Percentiles rank a stretch among this genome's conserved stretches.
These are phyloP conservation scores for Scaptomyza pallida DNA, from an alignment of 1,140 invertebrate genomes.

Conservation along the genomic window DNA sequence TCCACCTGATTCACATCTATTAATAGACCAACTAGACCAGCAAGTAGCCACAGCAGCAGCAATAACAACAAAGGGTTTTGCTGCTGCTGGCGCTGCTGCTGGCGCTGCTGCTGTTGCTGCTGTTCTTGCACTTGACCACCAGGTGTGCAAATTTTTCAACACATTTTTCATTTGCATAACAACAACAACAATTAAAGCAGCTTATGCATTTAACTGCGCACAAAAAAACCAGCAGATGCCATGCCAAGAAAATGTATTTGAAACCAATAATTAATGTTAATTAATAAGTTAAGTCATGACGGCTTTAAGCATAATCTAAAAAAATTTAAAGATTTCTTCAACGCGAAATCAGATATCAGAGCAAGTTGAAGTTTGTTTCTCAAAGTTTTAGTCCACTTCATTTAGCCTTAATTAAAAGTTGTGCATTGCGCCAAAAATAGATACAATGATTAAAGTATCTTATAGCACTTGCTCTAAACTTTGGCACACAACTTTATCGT, in stretches of 20 bases:
- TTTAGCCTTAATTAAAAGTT: not conserved
- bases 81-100: not conserved
- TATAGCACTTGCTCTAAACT: not conserved
- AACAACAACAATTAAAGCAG: slow-evolving; percentile 55
- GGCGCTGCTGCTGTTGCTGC: slow-evolving; percentile 6
- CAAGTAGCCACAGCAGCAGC: slow-evolving; percentile 4
- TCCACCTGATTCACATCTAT: slow-evolving; percentile 54
- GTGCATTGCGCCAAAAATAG: not conserved
- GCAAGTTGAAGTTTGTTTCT: too few relatives aligned
- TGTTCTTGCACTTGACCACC: slow-evolving; percentile 22
- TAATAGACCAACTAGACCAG: slow-evolving; percentile 48
- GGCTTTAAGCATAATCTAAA: too few relatives aligned
- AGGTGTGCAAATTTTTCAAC: slow-evolving; percentile 33
- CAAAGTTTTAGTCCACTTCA: too few relatives aligned
- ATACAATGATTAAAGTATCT: slow-evolving; percentile 10
- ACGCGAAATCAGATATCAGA: too few relatives aligned
- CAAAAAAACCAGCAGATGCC: slow-evolving; percentile 5
- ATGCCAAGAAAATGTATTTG: not conserved
- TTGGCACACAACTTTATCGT: not conserved
- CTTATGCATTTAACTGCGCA: slow-evolving; percentile 51
- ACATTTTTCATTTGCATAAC: slow-evolving; percentile 41
- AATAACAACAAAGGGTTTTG: not conserved
- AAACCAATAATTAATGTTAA: too few relatives aligned
- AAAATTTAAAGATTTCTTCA: too few relatives aligned
- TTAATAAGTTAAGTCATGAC: too few relatives aligned